These are phyloP conservation scores for Tupaia chinensis DNA, from an alignment of 2,113 vertebrate species.

Conservation along the genomic window DNA sequence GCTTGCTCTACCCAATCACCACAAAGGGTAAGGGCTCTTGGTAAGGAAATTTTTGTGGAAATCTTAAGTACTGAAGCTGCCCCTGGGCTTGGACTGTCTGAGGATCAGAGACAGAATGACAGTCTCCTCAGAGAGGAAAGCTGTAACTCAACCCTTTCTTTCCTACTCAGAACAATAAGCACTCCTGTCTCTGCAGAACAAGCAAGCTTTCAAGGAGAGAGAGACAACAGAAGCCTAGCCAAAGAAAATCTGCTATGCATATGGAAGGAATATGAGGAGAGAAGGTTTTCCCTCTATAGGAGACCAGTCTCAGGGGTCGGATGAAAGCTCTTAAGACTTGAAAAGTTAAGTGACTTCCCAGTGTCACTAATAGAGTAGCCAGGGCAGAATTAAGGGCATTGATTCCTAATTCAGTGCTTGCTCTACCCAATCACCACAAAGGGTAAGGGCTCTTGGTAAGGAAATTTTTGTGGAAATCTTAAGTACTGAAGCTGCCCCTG, in stretches of 20 bases:
- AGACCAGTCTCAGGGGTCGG: too few species aligned
- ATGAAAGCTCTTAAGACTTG: conserved; percentile 25
- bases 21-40: not conserved
- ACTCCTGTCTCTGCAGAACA: not conserved
- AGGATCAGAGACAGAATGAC: not conserved
- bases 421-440: not conserved
- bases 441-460: not conserved
- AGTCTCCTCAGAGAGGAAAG: not conserved
- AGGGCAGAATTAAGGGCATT: not conserved
- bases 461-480: not conserved
- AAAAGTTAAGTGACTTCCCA: not conserved
- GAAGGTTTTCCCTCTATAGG: not conserved
- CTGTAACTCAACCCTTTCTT: not conserved
- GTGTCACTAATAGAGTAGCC: not conserved
- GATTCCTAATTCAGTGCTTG: not conserved
- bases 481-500: not conserved
- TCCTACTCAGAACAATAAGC: conserved; percentile 27
- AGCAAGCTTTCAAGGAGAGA: conserved; percentile 1
- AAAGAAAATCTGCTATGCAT: not conserved
- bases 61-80: not conserved
- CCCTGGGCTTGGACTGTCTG: not conserved
- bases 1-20: not conserved
- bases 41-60: not conserved
- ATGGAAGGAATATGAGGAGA: not conserved
- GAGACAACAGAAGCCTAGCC: not conserved